Percentiles rank a stretch among this genome's conserved stretches.
These are phyloP conservation scores for Mylabris sibirica DNA, from an alignment of 2,888 invertebrate species.

Conservation along the genomic window DNA sequence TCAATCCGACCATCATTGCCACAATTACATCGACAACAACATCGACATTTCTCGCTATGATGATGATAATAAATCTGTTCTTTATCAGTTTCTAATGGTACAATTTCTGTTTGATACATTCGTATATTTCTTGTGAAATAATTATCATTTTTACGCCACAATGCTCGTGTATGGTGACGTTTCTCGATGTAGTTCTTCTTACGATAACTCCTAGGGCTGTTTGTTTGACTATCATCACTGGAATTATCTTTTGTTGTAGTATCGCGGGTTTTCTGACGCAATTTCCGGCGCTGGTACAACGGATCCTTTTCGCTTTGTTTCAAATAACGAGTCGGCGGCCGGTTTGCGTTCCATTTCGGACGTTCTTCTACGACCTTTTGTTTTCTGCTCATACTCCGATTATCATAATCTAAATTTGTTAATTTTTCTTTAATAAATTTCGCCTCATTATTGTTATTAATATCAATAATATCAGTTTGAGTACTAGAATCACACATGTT, in stretches of 20 bases:
- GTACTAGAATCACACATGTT: constrained; percentile 70
- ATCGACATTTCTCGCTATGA: constrained; percentile 40
- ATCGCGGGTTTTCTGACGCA: constrained; percentile 70
- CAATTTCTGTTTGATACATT: constrained; percentile 62
- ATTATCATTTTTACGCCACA: constrained; percentile 62
- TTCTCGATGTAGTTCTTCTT: constrained; percentile 61
- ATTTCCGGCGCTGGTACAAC: constrained; percentile 76
- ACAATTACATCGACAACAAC: constrained; percentile 56
- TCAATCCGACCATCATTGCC: constrained; percentile 57
- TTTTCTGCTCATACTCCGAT: constrained; percentile 62
- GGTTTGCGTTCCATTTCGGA: constrained; percentile 79
- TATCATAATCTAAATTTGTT: constrained; percentile 65
- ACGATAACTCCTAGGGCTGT: constrained; percentile 64
- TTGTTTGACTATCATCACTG: constrained; percentile 70
- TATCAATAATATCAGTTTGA: constrained; percentile 67
- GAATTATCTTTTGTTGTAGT: constrained; percentile 62
- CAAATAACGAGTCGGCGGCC: constrained; percentile 82
- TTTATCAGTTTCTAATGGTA: constrained; percentile 66
- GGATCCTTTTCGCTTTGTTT: constrained; percentile 92
- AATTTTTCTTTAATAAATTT: constrained; percentile 53
- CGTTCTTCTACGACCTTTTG: constrained; percentile 69
- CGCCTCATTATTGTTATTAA: constrained; percentile 54
- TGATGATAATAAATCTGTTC: constrained; percentile 54
- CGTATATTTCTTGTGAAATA: constrained; percentile 60
- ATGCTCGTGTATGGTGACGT: constrained; percentile 55